Evolutionary conservation across 2,888 invertebrate genomes (phyloP), one percentile per base, ranked within the genome.

Genomic region (Ernsta delagoae): DNA sequence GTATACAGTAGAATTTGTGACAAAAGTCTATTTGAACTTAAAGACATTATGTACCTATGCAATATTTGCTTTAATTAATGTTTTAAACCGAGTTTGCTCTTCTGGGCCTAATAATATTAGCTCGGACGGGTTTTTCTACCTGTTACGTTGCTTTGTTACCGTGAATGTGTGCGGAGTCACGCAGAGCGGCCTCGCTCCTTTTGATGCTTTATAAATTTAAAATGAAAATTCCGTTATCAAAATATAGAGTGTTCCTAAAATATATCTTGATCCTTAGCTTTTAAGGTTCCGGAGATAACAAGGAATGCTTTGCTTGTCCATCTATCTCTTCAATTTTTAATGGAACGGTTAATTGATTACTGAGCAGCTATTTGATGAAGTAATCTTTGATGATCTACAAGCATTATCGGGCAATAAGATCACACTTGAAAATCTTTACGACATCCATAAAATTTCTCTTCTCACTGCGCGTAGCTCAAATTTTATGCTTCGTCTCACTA

Each of bases 81-180:
- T 78, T 83, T 75, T 75, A 82, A 79, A 78, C 73, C 76, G 54
- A 84, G 83, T 85, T 86, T 86, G 78, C 81, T 84, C 80, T 78
- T 80, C 79, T 74, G 75, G 79, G 81, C 79, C 81, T 83, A 81
- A 50, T 50, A 50, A 86, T 86, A 85, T 87, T 83, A 84, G 81
- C 83, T 73, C 69, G 77, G 78, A 78, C 75, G 83, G 84, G 82
- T 72, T 73, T 73, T 73, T 63, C 63, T 69, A 90, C 89, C 88
- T 90, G 88, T 85, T 81, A 79, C 74, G 77, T 78, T 75, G 85
- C 85, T 83, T 88, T 87, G 86, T 87, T 83, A 81, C 76, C 75
- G 79, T 80, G 80, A 83, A 84, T 83, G 87, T 88, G 85, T 86
- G 87, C 87, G 80, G 77, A 87, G 87, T 88, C 88, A 89, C 88